phyloP scores from a whole-genome alignment of 1,140 invertebrate species.

The Drosophila repleta region DNA sequence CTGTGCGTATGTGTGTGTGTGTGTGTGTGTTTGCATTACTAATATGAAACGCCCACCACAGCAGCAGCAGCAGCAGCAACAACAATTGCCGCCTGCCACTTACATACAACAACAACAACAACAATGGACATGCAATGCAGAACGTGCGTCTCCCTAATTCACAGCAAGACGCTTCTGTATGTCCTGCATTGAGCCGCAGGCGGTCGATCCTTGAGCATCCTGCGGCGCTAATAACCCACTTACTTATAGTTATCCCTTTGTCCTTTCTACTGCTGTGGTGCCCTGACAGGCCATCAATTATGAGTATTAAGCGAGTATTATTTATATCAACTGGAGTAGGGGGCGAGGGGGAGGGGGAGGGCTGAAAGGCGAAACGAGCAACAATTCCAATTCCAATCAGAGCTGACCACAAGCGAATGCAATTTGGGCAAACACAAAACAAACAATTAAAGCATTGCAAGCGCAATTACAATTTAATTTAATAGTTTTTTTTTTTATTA shows the following conservation, averaged over 20 bases:
- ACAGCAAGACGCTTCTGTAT: constrained; percentile 52
- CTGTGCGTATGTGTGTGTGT: constrained; percentile 2
- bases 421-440: constrained; percentile 11
- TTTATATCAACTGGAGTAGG: constrained; percentile 28
- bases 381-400: constrained; percentile 54
- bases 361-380: constrained; percentile 29
- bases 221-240: constrained; percentile 80
- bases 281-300: constrained; percentile 67
- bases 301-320: constrained; percentile 45
- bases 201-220: constrained; percentile 54
- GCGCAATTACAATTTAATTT: constrained; percentile 27
- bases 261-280: constrained; percentile 29
- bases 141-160: constrained; percentile 71
- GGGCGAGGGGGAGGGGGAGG: background rate
- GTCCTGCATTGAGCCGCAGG: constrained; percentile 31
- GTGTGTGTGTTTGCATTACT: constrained; percentile 70
- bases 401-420: constrained; percentile 49
- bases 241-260: constrained; percentile 81
- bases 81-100: constrained; percentile 30
- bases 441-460: constrained; percentile 16
- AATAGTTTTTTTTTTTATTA: constrained; percentile 29
- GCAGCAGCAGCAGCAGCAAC: constrained; percentile 57
- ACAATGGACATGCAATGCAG: constrained; percentile 1
- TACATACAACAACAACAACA: constrained; percentile 28
- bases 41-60: constrained; percentile 71